A percentile compares a stretch with the other conserved stretches of the same genome.
Conservation (phyloP, 2,113 vertebrate genomes). For the Platichthys flesus region DNA sequence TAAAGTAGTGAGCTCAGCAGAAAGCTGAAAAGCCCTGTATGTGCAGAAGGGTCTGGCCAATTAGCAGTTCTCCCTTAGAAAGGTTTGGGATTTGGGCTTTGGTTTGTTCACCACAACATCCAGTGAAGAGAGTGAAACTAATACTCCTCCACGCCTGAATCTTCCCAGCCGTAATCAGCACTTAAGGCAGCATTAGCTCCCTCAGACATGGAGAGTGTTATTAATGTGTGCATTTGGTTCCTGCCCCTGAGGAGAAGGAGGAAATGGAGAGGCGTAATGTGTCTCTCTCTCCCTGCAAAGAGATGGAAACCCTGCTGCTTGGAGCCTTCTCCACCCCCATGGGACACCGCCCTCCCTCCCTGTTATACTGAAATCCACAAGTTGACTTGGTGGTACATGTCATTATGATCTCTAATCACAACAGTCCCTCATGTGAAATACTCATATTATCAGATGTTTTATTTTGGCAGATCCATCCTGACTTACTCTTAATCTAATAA, state of each 20-base stretch:
- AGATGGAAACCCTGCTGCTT: constrained; percentile 50
- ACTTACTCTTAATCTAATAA: not conserved
- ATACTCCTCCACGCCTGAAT: constrained; percentile 30
- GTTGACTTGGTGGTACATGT: constrained; percentile 18
- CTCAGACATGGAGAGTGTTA: constrained; percentile 57
- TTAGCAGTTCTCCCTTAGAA: constrained; percentile 2
- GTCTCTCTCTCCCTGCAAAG: constrained; percentile 17
- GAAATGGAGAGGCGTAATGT: constrained; percentile 72
- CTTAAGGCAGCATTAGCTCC: constrained; percentile 71
- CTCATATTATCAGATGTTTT: not conserved
- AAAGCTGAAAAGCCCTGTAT: not conserved
- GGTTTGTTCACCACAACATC: not conserved
- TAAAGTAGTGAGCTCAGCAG: not conserved
- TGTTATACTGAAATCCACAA: constrained; percentile 15
- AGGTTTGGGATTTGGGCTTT: not conserved
- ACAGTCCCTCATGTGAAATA: not conserved
- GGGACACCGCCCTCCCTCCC: constrained; percentile 23
- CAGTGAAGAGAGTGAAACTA: constrained; percentile 23
- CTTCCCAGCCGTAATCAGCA: constrained; percentile 64
- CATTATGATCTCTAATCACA: constrained; percentile 42
- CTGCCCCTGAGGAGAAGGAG: constrained; percentile 62
- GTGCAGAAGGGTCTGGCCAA: not conserved
- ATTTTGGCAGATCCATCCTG: not conserved
- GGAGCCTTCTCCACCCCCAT: not conserved
- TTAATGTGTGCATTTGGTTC: constrained; percentile 76